Evolutionary conservation across 2,797 vertebrate genomes (phyloP).

Genomic region (Poecile montanus): DNA sequence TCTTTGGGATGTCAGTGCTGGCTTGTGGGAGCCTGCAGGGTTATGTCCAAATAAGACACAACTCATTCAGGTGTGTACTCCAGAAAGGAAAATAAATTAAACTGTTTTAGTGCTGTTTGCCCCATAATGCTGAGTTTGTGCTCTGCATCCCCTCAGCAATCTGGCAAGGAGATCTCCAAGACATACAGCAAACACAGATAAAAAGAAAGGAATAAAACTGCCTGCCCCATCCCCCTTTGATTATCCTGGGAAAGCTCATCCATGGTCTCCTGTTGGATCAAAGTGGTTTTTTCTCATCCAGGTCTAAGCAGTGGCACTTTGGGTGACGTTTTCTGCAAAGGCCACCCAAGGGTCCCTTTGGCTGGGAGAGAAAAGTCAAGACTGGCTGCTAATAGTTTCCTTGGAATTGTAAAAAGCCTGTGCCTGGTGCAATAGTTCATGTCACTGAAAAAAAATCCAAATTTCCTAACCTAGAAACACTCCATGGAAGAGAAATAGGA

Average conservation of each 20-base stretch:
- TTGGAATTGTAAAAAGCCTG: background rate
- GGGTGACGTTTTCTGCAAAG: background rate
- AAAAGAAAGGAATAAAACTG: background rate
- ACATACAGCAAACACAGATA: background rate
- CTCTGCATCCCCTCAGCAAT: background rate
- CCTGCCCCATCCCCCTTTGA: background rate
- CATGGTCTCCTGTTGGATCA: background rate
- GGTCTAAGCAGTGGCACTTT: background rate
- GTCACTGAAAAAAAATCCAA: rapidly evolving
- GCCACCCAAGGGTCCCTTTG: background rate
- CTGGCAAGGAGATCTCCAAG: background rate
- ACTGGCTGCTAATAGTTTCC: background rate
- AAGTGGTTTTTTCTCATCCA: background rate
- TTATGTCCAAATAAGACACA: background rate
- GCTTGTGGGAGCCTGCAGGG: background rate
- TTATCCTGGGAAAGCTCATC: background rate
- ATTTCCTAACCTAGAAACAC: background rate
- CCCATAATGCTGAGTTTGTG: background rate
- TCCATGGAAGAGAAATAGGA: background rate
- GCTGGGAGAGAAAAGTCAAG: background rate
- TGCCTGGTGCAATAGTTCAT: background rate
- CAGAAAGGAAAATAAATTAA: background rate
- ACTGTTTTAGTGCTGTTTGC: background rate
- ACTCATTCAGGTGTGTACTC: background rate
- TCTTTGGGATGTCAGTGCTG: background rate